Evolutionary conservation across 2,888 invertebrate genomes (phyloP).

Genomic region (Junonia oenone): DNA sequence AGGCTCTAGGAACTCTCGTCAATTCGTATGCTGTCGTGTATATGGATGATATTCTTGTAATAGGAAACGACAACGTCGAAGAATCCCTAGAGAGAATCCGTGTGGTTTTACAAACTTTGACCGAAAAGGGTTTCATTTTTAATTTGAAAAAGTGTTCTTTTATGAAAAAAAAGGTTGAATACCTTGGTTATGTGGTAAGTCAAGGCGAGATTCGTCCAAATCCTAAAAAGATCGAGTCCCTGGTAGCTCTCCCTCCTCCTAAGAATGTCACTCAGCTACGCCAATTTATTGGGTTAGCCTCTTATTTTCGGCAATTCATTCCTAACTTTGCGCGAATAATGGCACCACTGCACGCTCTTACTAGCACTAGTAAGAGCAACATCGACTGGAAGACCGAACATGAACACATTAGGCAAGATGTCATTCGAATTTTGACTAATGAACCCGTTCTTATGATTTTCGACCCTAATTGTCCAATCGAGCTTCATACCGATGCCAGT

Average conservation of each 20-base stretch:
- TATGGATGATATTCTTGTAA: neutral
- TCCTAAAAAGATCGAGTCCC: neutral
- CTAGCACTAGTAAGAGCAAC: neutral
- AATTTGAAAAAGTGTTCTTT: neutral
- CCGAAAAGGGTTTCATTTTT: neutral
- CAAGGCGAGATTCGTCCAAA: neutral
- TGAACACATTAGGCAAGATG: neutral
- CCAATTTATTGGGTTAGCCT: constrained; percentile 22
- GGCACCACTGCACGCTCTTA: constrained; percentile 1
- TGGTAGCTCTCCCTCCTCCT: constrained; percentile 4
- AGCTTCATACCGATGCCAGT: constrained; percentile 32
- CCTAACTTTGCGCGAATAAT: constrained; percentile 14
- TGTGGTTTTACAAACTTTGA: neutral
- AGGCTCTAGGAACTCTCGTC: neutral
- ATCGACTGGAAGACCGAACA: constrained; percentile 7
- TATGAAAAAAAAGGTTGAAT: neutral
- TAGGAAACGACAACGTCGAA: neutral
- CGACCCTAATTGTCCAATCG: constrained; percentile 10
- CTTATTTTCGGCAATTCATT: constrained; percentile 24
- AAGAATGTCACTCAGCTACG: constrained; percentile 13
- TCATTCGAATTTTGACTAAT: constrained; percentile 21
- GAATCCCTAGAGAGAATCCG: neutral
- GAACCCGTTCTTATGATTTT: constrained; percentile 28
- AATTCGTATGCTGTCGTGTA: neutral
- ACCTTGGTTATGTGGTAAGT: neutral